phyloP scores from a whole-genome alignment of 2,113 vertebrate genomes.

The Dryoscopus gambensis region DNA sequence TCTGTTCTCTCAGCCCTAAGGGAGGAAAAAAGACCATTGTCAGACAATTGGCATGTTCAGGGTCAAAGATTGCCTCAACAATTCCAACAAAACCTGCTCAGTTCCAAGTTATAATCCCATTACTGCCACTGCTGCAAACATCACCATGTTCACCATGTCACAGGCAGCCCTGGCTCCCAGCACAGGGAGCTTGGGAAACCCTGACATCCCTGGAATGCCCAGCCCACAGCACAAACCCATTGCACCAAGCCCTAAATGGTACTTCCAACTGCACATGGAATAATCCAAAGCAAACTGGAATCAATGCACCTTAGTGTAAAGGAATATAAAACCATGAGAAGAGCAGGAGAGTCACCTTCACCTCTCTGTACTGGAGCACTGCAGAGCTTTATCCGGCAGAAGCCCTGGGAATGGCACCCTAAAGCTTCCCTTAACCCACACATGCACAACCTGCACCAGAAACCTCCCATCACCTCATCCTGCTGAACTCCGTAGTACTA shows the following conservation, averaged over 20 bases:
- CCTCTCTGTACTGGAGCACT: accelerated
- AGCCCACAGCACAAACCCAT: background rate
- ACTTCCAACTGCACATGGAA: accelerated
- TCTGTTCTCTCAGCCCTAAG: conserved; percentile 96
- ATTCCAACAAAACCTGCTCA: background rate
- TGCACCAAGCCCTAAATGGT: accelerated
- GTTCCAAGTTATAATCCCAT: accelerated
- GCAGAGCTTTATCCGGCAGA: background rate
- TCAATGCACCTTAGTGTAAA: background rate
- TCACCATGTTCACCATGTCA: accelerated
- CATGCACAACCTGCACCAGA: background rate
- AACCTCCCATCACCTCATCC: background rate
- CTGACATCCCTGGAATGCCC: background rate
- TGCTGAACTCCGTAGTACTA: accelerated
- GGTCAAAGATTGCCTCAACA: background rate
- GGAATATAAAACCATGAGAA: background rate
- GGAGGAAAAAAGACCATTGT: background rate
- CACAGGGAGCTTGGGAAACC: background rate
- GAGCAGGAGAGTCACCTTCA: background rate
- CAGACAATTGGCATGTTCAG: background rate
- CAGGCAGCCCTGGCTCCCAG: background rate
- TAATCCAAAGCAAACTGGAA: background rate
- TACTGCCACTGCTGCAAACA: background rate
- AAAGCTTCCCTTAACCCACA: too few species aligned
- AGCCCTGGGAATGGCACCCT: background rate